Evolutionary conservation across 2,888 invertebrate genomes (phyloP).

Genomic region (Ichneumon xanthorius): DNA sequence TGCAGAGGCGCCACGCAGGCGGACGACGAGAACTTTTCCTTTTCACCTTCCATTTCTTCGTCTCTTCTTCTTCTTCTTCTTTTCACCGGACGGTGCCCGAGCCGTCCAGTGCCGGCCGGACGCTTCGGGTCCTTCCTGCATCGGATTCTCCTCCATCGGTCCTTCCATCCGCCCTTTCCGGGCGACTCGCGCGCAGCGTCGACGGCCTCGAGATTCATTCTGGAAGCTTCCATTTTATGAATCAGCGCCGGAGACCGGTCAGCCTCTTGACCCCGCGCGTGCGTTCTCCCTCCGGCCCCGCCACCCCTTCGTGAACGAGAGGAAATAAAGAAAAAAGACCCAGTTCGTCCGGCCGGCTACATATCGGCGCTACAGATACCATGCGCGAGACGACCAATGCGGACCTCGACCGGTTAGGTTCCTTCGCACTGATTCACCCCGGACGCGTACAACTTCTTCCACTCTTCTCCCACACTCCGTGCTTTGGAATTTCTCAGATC

Average conservation of each 20-base stretch:
- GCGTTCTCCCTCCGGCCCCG: constrained; percentile 31
- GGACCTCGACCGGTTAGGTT: constrained; percentile 50
- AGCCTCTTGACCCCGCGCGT: constrained; percentile 51
- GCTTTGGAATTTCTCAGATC: constrained; percentile 50
- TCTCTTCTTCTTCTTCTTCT: constrained; percentile 32
- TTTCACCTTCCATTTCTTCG: constrained; percentile 57
- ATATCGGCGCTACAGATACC: constrained; percentile 18
- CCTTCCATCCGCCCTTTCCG: constrained; percentile 44
- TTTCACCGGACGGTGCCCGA: not conserved
- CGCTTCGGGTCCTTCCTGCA: constrained; percentile 40
- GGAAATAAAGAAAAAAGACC: constrained; percentile 25
- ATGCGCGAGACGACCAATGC: constrained; percentile 12
- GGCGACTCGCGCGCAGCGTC: not conserved
- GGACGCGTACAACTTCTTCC: constrained; percentile 53
- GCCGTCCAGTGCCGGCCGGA: constrained; percentile 9
- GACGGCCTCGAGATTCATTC: constrained; percentile 64
- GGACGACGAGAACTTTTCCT: constrained; percentile 60
- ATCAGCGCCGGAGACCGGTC: constrained; percentile 45
- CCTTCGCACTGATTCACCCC: constrained; percentile 64
- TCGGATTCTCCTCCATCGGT: constrained; percentile 41
- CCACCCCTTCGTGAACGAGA: constrained; percentile 9
- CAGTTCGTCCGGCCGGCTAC: constrained; percentile 2
- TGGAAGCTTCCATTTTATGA: constrained; percentile 68
- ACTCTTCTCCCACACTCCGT: constrained; percentile 27
- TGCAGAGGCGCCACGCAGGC: constrained; percentile 59